Evolutionary conservation across 1,140 invertebrate species (phyloP).

Genomic region (Nomia melanderi): DNA sequence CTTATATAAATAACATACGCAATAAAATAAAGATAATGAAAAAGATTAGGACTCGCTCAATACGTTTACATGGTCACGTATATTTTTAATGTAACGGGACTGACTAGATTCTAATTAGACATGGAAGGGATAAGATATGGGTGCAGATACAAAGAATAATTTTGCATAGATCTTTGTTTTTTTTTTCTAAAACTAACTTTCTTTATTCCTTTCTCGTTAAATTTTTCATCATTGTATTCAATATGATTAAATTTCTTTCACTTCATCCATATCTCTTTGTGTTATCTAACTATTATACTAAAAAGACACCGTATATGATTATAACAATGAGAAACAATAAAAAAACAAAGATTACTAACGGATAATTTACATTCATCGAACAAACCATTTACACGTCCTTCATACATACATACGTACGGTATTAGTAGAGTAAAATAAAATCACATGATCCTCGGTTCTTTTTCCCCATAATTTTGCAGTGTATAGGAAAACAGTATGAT

Average conservation of each 20-base stretch:
- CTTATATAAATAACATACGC: not conserved
- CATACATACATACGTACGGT: constrained; percentile 35
- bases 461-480: constrained; percentile 22
- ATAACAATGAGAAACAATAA: constrained; percentile 59
- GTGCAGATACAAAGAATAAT: constrained; percentile 9
- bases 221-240: constrained; percentile 60
- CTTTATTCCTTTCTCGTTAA: constrained; percentile 59
- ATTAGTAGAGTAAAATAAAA: constrained; percentile 42
- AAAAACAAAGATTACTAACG: constrained; percentile 59
- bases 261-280: constrained; percentile 40
- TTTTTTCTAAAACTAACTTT: constrained; percentile 65
- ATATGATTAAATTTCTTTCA: constrained; percentile 46
- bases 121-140: not conserved
- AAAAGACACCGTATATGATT: constrained; percentile 52
- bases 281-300: constrained; percentile 50
- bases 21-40: not conserved
- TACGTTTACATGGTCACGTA: no score
- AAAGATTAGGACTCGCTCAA: not conserved
- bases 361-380: constrained; percentile 58
- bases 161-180: not conserved
- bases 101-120: not conserved
- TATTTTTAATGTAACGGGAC: no score
- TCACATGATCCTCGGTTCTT: constrained; percentile 36
- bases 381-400: constrained; percentile 42
- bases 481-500: not conserved